phyloP scores from a whole-genome alignment of 2,888 invertebrate genomes.

The Cataglyphis altisquamis region DNA sequence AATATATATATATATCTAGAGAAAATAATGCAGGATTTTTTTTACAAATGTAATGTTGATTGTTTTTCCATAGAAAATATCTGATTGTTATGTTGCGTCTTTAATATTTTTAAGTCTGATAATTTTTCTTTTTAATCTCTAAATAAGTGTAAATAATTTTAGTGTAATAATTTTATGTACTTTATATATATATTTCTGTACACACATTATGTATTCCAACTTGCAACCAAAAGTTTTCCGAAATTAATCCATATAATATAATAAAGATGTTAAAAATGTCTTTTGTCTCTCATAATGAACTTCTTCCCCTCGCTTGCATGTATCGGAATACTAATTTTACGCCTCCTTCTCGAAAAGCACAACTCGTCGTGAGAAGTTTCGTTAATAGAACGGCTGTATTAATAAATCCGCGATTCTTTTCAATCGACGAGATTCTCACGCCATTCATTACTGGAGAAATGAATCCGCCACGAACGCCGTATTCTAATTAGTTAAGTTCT shows the following conservation, averaged over 20 bases:
- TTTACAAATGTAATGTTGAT: neutral
- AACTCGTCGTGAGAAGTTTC: neutral
- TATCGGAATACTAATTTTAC: neutral
- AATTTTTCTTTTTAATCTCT: neutral
- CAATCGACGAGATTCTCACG: conserved; percentile 9
- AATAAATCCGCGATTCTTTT: conserved; percentile 25
- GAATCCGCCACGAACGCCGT: neutral
- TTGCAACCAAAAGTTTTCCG: neutral
- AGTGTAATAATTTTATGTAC: neutral
- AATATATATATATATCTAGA: neutral
- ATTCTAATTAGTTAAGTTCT: conserved; percentile 19
- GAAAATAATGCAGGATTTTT: neutral
- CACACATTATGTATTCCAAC: neutral
- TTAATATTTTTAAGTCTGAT: neutral
- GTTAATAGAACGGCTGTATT: neutral
- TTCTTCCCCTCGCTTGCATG: neutral
- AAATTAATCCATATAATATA: conserved; percentile 3
- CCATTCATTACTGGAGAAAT: conserved; percentile 26
- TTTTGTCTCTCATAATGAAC: neutral
- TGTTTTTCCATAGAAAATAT: neutral
- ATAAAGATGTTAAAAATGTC: neutral
- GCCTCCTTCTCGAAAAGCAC: neutral
- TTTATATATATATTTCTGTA: neutral
- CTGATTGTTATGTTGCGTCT: neutral
- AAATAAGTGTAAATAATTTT: neutral